phyloP scores from a whole-genome alignment of 2,797 vertebrate genomes.

The Moxostoma hubbsi region DNA sequence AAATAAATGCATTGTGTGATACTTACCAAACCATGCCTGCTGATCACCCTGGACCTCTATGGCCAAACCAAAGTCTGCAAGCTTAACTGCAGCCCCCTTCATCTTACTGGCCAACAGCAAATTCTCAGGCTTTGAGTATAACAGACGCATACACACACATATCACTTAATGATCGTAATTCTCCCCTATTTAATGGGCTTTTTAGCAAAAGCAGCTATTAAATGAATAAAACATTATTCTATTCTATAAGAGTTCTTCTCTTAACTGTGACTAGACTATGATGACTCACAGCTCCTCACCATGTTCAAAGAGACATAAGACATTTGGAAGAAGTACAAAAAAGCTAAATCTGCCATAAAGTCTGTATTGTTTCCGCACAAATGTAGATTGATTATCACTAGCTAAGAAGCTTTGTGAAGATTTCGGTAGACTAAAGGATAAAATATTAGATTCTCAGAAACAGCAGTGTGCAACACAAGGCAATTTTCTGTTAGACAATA shows the following conservation, averaged over 20 bases:
- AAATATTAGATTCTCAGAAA: constrained; percentile 27
- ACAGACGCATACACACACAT: constrained; percentile 58
- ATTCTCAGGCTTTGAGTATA: constrained; percentile 91
- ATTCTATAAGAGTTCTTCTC: background rate
- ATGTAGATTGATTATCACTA: constrained; percentile 26
- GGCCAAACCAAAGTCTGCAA: constrained; percentile 97
- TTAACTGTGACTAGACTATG: constrained; percentile 4
- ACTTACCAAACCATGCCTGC: constrained; percentile 99
- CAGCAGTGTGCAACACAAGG: background rate
- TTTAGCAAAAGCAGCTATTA: constrained; percentile 22
- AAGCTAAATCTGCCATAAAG: constrained; percentile 21
- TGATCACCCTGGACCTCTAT: constrained; percentile 99
- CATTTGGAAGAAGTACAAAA: constrained; percentile 15
- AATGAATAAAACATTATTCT: constrained; percentile 2
- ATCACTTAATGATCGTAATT: constrained; percentile 29
- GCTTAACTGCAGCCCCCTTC: constrained; percentile 96
- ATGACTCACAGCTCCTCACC: constrained; percentile 26
- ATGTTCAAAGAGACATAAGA: constrained; percentile 17
- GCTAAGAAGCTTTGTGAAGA: constrained; percentile 40
- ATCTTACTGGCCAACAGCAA: constrained; percentile 96
- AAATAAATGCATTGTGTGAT: constrained; percentile 28
- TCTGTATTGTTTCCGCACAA: constrained; percentile 14
- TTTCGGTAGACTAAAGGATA: constrained; percentile 22
- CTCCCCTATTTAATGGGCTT: constrained; percentile 19
- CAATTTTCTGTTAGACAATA: constrained; percentile 38